Conservation (phyloP, 2,888 invertebrate species). For the Protodeltote pygarga region DNA sequence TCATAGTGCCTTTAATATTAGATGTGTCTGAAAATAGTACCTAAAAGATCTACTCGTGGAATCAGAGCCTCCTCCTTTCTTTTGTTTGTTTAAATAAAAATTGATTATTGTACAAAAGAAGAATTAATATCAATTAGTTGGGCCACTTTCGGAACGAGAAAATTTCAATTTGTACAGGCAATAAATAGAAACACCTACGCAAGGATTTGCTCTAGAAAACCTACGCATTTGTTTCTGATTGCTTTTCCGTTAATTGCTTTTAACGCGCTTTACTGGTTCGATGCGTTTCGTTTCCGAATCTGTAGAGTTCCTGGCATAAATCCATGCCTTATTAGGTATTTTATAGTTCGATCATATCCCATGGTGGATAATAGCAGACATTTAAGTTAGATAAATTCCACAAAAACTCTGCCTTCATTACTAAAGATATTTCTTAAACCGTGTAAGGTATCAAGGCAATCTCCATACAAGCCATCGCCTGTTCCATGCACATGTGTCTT, state of each 20-base stretch:
- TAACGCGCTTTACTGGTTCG: background rate
- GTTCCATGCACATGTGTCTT: constrained; percentile 19
- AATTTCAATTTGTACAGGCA: background rate
- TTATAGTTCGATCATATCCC: too few species aligned
- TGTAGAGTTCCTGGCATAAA: too few species aligned
- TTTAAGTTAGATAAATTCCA: too few species aligned
- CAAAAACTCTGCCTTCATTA: background rate
- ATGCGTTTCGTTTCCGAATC: too few species aligned
- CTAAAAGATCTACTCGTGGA: too few species aligned
- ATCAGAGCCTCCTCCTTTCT: too few species aligned
- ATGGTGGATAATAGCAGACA: too few species aligned
- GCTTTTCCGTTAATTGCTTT: background rate
- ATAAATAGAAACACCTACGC: background rate
- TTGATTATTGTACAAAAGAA: background rate
- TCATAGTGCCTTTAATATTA: too few species aligned
- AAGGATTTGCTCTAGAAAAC: constrained; percentile 1
- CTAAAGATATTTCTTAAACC: background rate
- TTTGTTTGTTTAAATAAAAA: too few species aligned
- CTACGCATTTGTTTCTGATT: background rate
- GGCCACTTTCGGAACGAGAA: too few species aligned
- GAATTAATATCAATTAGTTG: background rate
- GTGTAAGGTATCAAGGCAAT: background rate
- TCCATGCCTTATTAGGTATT: too few species aligned
- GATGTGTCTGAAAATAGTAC: too few species aligned
- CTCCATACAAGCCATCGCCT: constrained; percentile 13